Evolutionary conservation across 1,140 invertebrate genomes (phyloP), one percentile per base, ranked within the genome.

Genomic region (Phymastichus coffea): DNA sequence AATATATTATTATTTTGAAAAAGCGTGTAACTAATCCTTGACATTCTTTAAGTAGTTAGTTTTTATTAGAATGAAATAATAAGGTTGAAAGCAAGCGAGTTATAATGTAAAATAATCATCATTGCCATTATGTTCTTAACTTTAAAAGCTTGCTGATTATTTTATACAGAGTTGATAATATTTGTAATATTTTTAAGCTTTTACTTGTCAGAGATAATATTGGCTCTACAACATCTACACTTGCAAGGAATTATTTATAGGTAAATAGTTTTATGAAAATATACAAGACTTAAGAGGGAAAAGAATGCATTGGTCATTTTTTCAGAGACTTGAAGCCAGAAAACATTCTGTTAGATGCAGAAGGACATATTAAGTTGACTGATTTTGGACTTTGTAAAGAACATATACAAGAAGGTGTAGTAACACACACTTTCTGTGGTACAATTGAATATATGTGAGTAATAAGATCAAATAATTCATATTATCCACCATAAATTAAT

Each of bases 321-420:
- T 33, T 26, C 82, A 87, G 94, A 81, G 98, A 99, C 83, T 86
- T 99, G 64, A 99, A 99, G 80, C 97, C 98, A 62, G 98, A 99
- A 83, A 99, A 99, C 84, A 95, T 99, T 67, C 80, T 99, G 25
- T 82, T 99, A 57, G 96, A 98, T 82, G 85, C 87, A 47, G 86
- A 91, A 72, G 97, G 97, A 46, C 98, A 99, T 83, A 94, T 99
- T 2, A 99, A 99, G 82, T 81, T 99, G 40, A 99, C 98, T 56
- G 98, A 99, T 84, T 99, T 99, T 86, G 98, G 98, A 53, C 82
- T 99, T 54, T 99, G 97, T 80, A 99, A 99, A 79, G 97, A 99
- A 81, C 93, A 97, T 70, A 94, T 99, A 72, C 87, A 91, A 75
- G 94, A 97, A 72, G 95, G 93, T 54, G 89, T 89, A 70, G 89